Evolutionary conservation across 1,140 invertebrate species (phyloP).

Genomic region (Cyrtorhinus lividipennis): DNA sequence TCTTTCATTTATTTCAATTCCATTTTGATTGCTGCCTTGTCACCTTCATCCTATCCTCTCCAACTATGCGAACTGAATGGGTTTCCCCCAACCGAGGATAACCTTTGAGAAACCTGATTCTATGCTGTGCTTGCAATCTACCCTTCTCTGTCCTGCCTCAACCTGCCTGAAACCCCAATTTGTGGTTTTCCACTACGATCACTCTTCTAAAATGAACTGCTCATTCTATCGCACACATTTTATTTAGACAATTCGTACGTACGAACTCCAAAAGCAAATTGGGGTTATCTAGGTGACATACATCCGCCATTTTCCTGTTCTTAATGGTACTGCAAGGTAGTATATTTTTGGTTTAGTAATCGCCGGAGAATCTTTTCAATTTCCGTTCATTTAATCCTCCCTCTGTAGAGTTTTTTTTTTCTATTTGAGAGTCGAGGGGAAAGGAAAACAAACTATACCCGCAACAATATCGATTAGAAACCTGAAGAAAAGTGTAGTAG

Average conservation of each 20-base stretch:
- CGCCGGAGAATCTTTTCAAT: too few species aligned
- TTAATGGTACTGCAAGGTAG: background rate
- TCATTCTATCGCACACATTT: background rate
- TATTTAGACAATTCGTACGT: background rate
- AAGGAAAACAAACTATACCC: too few species aligned
- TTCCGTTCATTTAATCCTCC: too few species aligned
- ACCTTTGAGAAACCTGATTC: background rate
- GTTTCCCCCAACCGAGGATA: background rate
- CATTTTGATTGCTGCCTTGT: background rate
- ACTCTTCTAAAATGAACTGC: background rate
- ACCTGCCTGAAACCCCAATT: too few species aligned
- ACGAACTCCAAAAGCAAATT: background rate
- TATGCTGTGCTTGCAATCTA: background rate
- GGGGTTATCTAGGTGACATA: background rate
- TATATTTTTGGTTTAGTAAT: too few species aligned
- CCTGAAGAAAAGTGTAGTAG: too few species aligned
- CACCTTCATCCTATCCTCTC: background rate
- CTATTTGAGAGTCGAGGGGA: too few species aligned
- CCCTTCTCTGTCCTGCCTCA: too few species aligned
- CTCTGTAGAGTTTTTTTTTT: too few species aligned
- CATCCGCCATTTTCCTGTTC: background rate
- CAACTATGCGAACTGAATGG: background rate
- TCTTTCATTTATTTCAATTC: background rate
- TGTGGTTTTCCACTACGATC: too few species aligned
- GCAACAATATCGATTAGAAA: too few species aligned